Percentiles rank a stretch among this genome's conserved stretches.
Evolutionary conservation across 2,113 vertebrate species (phyloP).

Genomic region (Prolemur simus): DNA sequence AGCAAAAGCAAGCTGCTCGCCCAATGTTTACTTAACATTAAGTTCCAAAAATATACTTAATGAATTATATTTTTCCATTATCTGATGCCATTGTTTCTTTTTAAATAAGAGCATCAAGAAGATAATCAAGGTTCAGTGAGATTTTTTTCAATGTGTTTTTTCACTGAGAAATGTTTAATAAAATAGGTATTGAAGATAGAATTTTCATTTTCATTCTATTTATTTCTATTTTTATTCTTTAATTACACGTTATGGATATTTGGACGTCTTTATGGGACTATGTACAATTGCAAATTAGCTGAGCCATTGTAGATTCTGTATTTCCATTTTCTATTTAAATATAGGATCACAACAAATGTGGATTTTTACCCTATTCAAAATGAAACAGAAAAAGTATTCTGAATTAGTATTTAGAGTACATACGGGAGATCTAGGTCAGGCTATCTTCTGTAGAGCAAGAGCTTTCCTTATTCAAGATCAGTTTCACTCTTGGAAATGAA

Average conservation of each 20-base stretch:
- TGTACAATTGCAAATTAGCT: background rate
- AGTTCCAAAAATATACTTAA: background rate
- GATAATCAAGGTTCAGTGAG: background rate
- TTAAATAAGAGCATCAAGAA: background rate
- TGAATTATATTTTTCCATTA: conserved; percentile 24
- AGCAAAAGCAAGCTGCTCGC: background rate
- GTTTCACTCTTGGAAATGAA: background rate
- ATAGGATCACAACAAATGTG: background rate
- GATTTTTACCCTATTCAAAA: background rate
- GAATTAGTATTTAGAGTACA: background rate
- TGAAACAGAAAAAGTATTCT: background rate
- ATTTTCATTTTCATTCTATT: background rate
- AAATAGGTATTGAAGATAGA: background rate
- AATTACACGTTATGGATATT: background rate
- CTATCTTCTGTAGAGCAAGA: background rate
- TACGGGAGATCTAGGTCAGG: background rate
- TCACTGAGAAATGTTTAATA: conserved; percentile 37
- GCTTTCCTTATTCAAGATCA: background rate
- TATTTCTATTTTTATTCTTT: background rate
- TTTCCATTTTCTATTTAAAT: background rate
- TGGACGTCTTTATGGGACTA: background rate
- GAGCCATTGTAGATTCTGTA: background rate
- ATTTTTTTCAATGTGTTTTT: background rate
- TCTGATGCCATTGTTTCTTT: background rate
- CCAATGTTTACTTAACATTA: background rate